Conservation (phyloP, 2,888 invertebrate genomes). For the Drosophila aldrichi region DNA sequence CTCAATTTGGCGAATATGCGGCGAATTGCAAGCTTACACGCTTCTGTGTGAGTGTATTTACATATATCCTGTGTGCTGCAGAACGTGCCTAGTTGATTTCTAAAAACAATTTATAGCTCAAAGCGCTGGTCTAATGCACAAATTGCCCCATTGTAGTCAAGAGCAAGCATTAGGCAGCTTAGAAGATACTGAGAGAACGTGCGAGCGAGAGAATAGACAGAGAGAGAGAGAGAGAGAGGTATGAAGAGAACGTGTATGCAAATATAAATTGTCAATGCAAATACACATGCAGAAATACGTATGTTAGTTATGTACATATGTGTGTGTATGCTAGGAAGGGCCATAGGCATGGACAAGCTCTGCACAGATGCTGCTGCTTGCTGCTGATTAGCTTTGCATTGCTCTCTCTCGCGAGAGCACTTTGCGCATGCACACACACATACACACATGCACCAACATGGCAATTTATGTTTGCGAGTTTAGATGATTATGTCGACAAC, state of each 20-base stretch:
- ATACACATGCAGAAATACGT: not conserved
- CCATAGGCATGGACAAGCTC: slow-evolving; percentile 5
- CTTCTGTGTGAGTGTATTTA: not conserved
- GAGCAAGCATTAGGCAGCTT: slow-evolving; percentile 19
- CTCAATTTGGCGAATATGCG: slow-evolving; percentile 7
- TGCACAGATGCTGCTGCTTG: slow-evolving; percentile 34
- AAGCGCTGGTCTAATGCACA: slow-evolving; percentile 1
- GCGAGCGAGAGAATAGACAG: not conserved
- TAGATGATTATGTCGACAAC: slow-evolving; percentile 5
- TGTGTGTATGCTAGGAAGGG: not conserved
- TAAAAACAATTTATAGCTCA: not conserved
- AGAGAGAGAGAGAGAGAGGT: not conserved
- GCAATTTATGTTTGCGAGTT: slow-evolving; percentile 5
- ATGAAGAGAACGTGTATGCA: slow-evolving; percentile 13
- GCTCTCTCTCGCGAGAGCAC: slow-evolving; percentile 19
- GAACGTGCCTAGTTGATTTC: not conserved
- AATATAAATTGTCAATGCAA: slow-evolving; percentile 10
- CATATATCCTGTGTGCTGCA: slow-evolving; percentile 4
- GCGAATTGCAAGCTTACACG: slow-evolving; percentile 5
- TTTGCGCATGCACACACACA: slow-evolving; percentile 46
- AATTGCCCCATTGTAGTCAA: slow-evolving; percentile 23
- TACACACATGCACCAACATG: not conserved
- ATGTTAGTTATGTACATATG: not conserved
- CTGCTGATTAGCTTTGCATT: slow-evolving; percentile 24
- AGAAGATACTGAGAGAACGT: not conserved